These are phyloP conservation scores for Heliothis subflexa DNA, from an alignment of 1,140 invertebrate genomes.

Conservation along the genomic window DNA sequence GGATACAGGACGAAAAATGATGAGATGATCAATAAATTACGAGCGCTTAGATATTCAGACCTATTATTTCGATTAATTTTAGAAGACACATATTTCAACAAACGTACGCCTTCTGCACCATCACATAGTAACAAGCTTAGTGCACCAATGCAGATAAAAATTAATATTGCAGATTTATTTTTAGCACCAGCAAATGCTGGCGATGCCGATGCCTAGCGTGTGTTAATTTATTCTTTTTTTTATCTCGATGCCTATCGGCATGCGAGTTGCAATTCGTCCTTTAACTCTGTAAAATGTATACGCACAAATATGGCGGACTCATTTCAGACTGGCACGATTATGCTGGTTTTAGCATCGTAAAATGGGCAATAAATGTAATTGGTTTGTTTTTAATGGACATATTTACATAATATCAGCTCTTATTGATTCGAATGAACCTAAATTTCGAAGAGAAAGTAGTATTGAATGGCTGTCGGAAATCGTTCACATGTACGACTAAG, in stretches of 20 bases:
- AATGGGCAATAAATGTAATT: neutral
- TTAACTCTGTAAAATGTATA: constrained; percentile 31
- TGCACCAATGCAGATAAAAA: constrained; percentile 43
- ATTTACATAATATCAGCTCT: constrained; percentile 30
- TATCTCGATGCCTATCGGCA: neutral
- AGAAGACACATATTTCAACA: neutral
- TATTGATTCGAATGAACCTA: constrained; percentile 55
- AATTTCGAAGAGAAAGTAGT: constrained; percentile 55
- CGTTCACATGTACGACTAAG: constrained; percentile 37
- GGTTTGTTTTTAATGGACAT: neutral
- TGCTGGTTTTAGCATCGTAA: neutral
- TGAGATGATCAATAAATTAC: no score
- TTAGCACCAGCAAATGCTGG: constrained; percentile 33
- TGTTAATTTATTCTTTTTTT: constrained; percentile 31
- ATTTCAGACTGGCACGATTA: no score
- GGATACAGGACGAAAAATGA: no score
- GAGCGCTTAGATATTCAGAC: no score
- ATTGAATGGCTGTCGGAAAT: constrained; percentile 46
- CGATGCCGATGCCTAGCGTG: constrained; percentile 11
- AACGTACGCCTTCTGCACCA: constrained; percentile 11
- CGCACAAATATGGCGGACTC: constrained; percentile 16
- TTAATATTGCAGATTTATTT: constrained; percentile 44
- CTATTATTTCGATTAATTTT: no score
- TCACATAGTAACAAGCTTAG: constrained; percentile 9
- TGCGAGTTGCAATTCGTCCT: constrained; percentile 15